These are phyloP conservation scores for Phoenoteleia sp. DNA, from an alignment of 2,888 invertebrate species.

Conservation along the genomic window DNA sequence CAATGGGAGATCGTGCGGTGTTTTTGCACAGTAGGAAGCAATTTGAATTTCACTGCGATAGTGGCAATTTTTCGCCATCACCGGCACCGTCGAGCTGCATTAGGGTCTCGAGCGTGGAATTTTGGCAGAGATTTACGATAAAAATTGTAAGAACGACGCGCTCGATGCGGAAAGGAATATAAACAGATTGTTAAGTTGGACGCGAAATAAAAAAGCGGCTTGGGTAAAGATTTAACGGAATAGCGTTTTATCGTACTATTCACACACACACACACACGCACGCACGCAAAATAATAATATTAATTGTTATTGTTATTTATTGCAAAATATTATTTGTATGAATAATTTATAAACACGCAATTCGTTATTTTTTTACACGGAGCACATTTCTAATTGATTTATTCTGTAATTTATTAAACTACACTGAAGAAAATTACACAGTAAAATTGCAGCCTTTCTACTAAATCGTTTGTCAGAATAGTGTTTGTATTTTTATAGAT, in stretches of 20 bases:
- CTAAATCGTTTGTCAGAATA: too few relatives aligned
- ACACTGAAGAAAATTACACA: too few relatives aligned
- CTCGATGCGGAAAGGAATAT: constrained; percentile 25
- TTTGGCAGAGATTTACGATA: constrained; percentile 65
- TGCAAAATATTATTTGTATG: too few relatives aligned
- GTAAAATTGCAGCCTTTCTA: too few relatives aligned
- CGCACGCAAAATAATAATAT: too few relatives aligned
- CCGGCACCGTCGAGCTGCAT: constrained; percentile 33
- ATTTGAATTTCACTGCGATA: constrained; percentile 69
- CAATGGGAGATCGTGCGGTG: constrained; percentile 58
- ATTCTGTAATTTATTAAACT: too few relatives aligned
- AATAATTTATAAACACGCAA: too few relatives aligned
- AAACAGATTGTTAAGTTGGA: constrained; percentile 31
- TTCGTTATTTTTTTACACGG: too few relatives aligned
- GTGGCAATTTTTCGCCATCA: constrained; percentile 64
- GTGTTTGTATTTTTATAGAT: too few relatives aligned
- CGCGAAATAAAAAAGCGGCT: constrained; percentile 35
- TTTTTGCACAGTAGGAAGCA: constrained; percentile 63
- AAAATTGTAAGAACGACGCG: constrained; percentile 60
- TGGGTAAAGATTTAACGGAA: constrained; percentile 30
- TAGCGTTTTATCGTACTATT: constrained; percentile 2
- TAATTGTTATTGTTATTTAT: too few relatives aligned
- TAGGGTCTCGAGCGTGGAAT: constrained; percentile 45
- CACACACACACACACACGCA: too few relatives aligned
- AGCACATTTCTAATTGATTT: too few relatives aligned